These are phyloP conservation scores for Dascyllus trimaculatus DNA, from an alignment of 2,113 vertebrate species.

Conservation along the genomic window DNA sequence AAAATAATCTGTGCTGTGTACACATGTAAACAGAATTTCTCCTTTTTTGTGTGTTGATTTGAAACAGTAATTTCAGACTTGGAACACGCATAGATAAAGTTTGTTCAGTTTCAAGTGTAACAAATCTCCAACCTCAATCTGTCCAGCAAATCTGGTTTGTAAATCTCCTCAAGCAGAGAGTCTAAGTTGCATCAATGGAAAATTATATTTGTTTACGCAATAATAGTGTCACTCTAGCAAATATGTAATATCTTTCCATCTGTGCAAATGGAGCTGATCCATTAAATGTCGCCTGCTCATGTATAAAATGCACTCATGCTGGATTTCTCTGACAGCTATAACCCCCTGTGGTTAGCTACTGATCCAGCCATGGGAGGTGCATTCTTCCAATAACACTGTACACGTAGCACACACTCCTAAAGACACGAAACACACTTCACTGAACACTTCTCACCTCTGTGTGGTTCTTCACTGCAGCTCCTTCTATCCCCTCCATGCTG, in stretches of 20 bases:
- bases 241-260: slow-evolving; percentile 19
- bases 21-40: too few relatives aligned
- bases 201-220: background rate
- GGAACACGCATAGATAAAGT: background rate
- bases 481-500: slow-evolving; percentile 23
- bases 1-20: slow-evolving; percentile 37
- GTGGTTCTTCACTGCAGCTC: slow-evolving; percentile 23
- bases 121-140: background rate
- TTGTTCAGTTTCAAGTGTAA: background rate
- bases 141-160: background rate
- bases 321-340: slow-evolving; percentile 52
- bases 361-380: slow-evolving; percentile 48
- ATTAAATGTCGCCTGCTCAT: slow-evolving; percentile 57
- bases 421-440: slow-evolving; percentile 40
- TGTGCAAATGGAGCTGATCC: slow-evolving; percentile 23
- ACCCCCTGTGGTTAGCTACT: slow-evolving; percentile 51
- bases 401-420: background rate
- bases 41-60: too few relatives aligned
- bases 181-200: background rate
- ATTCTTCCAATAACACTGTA: slow-evolving; percentile 18
- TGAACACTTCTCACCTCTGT: slow-evolving; percentile 43
- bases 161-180: background rate
- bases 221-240: background rate
- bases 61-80: too few relatives aligned
- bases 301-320: slow-evolving; percentile 29